phyloP scores from a whole-genome alignment of 2,113 vertebrate genomes.

The Anser brachyrhynchus region DNA sequence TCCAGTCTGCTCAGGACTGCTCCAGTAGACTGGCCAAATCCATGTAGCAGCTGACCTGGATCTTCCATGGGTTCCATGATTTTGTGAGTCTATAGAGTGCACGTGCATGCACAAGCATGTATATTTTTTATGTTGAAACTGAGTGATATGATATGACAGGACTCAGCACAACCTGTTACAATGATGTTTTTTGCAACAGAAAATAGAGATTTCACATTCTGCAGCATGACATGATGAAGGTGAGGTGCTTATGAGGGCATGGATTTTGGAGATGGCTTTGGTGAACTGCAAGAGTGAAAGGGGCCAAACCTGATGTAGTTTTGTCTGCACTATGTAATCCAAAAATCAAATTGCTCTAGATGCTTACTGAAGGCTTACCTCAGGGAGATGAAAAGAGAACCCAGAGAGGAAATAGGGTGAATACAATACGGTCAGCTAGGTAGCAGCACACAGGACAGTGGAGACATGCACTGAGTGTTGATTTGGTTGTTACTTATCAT shows the following conservation, averaged over 20 bases:
- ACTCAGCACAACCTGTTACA: fast-evolving
- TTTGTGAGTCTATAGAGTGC: fast-evolving
- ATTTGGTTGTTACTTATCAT: background rate
- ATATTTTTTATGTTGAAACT: background rate
- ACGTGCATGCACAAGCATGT: fast-evolving
- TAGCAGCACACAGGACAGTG: background rate
- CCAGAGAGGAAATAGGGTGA: background rate
- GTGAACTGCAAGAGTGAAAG: background rate
- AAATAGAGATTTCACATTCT: background rate
- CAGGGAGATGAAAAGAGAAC: background rate
- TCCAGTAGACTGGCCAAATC: background rate
- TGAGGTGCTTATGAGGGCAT: background rate
- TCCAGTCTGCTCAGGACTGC: background rate
- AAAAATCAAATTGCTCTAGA: background rate
- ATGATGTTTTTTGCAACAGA: background rate
- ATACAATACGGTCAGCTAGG: background rate
- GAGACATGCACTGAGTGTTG: background rate
- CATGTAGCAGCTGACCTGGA: background rate
- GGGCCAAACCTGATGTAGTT: fast-evolving
- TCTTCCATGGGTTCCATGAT: fast-evolving
- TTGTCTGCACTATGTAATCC: background rate
- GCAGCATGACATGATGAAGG: background rate
- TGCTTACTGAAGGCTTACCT: background rate
- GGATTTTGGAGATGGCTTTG: background rate
- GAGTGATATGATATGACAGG: background rate